A percentile compares a stretch with the other conserved stretches of the same genome.
phyloP scores from a whole-genome alignment of 2,113 vertebrate species.

The Cervus canadensis region DNA sequence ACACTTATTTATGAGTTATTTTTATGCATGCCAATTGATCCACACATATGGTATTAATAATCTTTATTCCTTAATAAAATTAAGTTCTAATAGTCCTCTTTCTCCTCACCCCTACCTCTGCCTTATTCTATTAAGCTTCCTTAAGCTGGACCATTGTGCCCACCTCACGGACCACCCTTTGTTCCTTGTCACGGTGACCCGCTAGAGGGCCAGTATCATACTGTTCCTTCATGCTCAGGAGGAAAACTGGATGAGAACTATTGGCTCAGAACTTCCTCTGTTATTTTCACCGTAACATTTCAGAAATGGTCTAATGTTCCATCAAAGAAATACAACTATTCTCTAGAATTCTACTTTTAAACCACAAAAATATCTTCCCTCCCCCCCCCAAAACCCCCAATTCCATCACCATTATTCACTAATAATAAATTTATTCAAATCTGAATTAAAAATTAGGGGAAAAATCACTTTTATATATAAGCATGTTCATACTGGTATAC shows the following conservation, averaged over 20 bases:
- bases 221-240: background rate
- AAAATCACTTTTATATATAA: background rate
- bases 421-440: slow-evolving; percentile 36
- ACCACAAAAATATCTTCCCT: slow-evolving; percentile 13
- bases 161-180: background rate
- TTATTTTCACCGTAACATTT: background rate
- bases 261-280: background rate
- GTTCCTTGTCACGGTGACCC: background rate
- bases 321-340: slow-evolving; percentile 36
- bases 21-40: background rate
- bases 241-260: background rate
- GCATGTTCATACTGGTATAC: slow-evolving; percentile 17
- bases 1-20: background rate
- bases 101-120: background rate
- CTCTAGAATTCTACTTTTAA: slow-evolving; percentile 49
- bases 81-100: background rate
- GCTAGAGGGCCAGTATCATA: background rate
- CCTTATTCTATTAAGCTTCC: background rate
- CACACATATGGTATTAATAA: background rate
- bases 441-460: background rate
- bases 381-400: accelerated
- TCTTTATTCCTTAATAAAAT: background rate
- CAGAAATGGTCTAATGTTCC: background rate
- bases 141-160: background rate
- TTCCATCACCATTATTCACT: background rate